Evolutionary conservation across 1,140 invertebrate genomes (phyloP), one percentile per base, ranked within the genome.

Genomic region (Arctopsyche grandis): DNA sequence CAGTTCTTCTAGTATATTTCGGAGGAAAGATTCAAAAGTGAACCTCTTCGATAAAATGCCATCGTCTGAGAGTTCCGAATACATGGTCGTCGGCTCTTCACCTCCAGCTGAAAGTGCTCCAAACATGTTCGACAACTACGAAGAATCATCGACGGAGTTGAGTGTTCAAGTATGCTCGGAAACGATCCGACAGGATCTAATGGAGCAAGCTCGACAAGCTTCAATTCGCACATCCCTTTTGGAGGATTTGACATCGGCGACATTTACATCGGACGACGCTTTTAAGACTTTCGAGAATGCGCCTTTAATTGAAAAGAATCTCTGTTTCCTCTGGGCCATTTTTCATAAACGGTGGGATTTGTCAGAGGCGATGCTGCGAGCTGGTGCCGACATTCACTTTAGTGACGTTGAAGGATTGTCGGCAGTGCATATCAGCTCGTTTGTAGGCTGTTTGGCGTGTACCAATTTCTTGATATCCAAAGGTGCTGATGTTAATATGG

Each of bases 101-200:
- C 92, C 92, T 10, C 92, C 92, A 0, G 91, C 92, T 58, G 93
- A 93, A 85, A 93, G 92, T 84, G 92, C 92, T 7, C 92, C 92
- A 79, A 92, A 92, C 82, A 92, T 93, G 88, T 93, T 93, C 87
- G 90, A 93, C 84, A 93, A 92, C 86, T 92, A 92, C 84, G 92
- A 93, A 83, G 92, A 92, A 83, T 92, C 91, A 7, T 90, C 90
- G 10, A 89, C 90, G 77, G 93, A 94, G 77, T 86, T 94, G 80
- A 93, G 91, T 81, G 90, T 94, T 75, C 91, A 92, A 82, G 92
- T 95, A 75, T 94, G 91, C 85, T 90, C 90, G 79, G 93, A 94
- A 75, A 92, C 91, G n/a, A 89, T 95, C 29, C 90, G 91, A 83
- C 91, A 91, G 83, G 91, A 92, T 80, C 88, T 94, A 7, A 87